Base-by-base conservation (phyloP, 2,797 vertebrate genomes). In the Channallabes apus region DNA sequence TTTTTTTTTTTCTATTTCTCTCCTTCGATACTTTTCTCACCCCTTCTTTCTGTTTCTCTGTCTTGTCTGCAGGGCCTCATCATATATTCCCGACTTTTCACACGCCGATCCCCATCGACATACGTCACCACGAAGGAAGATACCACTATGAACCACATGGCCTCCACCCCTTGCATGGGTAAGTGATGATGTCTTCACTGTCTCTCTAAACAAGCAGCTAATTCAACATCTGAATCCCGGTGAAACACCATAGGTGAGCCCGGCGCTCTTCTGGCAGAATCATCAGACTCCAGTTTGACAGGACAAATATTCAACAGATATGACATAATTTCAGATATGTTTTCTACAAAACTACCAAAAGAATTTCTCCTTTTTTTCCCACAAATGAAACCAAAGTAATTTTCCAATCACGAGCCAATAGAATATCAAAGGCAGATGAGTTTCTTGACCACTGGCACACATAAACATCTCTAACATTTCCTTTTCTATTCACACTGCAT, bases 61-160 rank as follows among this genome's bases (percentile, higher is more conserved):
- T 87, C 73, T 85, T 85, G 75, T 76, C 20, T 58, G 46, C 96
- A 98, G 98, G 95, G 89, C 96, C 96, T 18, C 96, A 96, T 91
- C 97, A 97, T 88, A 93, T 98, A 91, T 96, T 98, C 93, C 96
- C 97, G 0, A 93, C 96, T 75, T 98, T 99, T 95, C 98, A 98
- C 89, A 93, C 96, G 6, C 98, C 98, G n/a, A 96, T 99, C 86
- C 97, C 97, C 5, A 95, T 98, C 86, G 97, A 98, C 93, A 94
- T 97, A 93, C 95, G 96, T 79, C 98, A 99, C 87, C 98, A 99
- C 85, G 98, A 99, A 91, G 98, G 97, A 83, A 93, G 97, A 65
- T 99, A 97, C 94, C 97, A 97, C 95, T 98, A 98, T 6, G 98
- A 99, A 85, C 96, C 97, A 3, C 97, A 97, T 88, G 89, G 96